A percentile compares a stretch with the other conserved stretches of the same genome.
phyloP scores from a whole-genome alignment of 2,113 vertebrate genomes.

The Chaetorhynchus papuensis region DNA sequence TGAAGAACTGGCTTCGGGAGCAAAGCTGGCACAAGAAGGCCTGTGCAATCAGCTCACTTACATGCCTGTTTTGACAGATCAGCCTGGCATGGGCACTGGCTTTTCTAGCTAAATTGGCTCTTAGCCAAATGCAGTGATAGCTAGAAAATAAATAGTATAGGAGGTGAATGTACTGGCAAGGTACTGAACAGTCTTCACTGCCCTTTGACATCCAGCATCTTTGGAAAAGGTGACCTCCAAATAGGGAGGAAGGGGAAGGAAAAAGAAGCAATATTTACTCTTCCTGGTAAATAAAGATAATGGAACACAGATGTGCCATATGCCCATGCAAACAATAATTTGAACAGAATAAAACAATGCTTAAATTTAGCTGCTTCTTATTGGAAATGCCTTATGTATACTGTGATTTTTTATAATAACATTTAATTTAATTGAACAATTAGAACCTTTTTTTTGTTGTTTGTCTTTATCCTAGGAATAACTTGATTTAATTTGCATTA shows the following conservation, averaged over 20 bases:
- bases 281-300: neutral
- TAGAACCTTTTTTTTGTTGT: neutral
- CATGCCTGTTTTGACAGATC: slow-evolving; percentile 23
- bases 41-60: neutral
- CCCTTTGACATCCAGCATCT: neutral
- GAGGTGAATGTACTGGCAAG: neutral
- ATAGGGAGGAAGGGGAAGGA: neutral
- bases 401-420: neutral
- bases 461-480: neutral
- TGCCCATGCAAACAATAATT: neutral
- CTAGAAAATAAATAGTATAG: neutral
- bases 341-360: neutral
- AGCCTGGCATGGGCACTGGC: neutral
- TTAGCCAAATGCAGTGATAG: neutral
- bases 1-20: neutral
- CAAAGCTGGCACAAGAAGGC: neutral
- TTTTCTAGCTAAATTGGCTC: neutral
- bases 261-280: neutral
- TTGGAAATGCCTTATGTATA: neutral
- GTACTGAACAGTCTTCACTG: neutral
- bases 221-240: neutral
- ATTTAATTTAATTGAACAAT: neutral
- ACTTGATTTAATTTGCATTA: neutral
- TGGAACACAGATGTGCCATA: neutral
- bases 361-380: neutral